Evolutionary conservation across 2,113 vertebrate genomes (phyloP).

Genomic region (Eretmodus cyanostictus): DNA sequence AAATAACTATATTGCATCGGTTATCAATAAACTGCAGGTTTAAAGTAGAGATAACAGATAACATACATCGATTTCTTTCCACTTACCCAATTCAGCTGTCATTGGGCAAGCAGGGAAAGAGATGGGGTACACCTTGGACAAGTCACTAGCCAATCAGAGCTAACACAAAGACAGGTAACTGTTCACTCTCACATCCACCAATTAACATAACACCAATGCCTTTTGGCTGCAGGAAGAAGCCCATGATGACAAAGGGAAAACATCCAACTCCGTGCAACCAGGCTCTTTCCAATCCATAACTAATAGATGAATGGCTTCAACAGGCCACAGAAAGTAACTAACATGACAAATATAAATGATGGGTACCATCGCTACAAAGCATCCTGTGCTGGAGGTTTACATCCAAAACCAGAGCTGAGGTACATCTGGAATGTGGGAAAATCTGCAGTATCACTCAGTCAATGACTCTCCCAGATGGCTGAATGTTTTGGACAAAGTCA

Average conservation of each 20-base stretch:
- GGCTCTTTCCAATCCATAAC: background rate
- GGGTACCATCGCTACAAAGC: background rate
- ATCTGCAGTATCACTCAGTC: background rate
- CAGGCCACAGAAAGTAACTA: background rate
- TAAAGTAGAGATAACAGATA: background rate
- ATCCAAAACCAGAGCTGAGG: background rate
- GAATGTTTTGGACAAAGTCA: conserved; percentile 1
- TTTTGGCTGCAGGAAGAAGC: background rate
- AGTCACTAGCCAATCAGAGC: background rate
- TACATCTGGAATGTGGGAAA: background rate
- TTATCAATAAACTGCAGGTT: background rate
- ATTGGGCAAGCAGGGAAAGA: background rate
- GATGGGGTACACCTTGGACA: background rate
- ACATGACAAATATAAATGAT: background rate
- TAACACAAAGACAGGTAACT: background rate
- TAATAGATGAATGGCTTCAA: background rate
- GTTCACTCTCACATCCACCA: background rate
- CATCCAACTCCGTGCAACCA: background rate
- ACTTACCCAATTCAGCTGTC: background rate
- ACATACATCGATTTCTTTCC: background rate
- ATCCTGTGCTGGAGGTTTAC: background rate
- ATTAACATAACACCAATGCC: background rate
- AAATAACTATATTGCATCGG: background rate
- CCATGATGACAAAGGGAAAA: background rate
- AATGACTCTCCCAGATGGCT: background rate